Evolutionary conservation across 2,797 vertebrate genomes (phyloP).

Genomic region (Poeciliopsis paucimaculata): DNA sequence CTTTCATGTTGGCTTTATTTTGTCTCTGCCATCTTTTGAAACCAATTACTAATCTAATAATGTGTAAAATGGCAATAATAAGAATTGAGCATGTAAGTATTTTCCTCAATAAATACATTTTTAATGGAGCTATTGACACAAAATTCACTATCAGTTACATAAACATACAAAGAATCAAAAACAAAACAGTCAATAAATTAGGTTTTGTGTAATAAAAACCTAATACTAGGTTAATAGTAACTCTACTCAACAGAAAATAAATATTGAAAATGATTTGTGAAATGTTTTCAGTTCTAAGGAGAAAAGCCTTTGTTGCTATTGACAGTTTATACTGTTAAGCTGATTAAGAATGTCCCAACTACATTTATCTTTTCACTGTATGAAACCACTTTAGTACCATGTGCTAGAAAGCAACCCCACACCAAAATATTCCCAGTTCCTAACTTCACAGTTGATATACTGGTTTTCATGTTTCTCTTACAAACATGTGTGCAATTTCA

Average conservation of each 20-base stretch:
- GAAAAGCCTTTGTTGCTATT: not conserved
- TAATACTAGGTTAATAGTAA: too few relatives aligned
- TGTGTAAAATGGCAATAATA: not conserved
- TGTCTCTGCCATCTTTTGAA: slow-evolving; percentile 25
- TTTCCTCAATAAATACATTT: not conserved
- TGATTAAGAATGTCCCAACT: not conserved
- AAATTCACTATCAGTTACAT: not conserved
- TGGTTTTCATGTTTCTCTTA: not conserved
- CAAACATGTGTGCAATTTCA: not conserved
- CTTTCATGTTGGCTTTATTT: slow-evolving; percentile 36
- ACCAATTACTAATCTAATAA: slow-evolving; percentile 33
- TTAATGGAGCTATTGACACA: not conserved
- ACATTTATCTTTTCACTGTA: not conserved
- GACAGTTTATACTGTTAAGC: not conserved
- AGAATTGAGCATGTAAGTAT: not conserved
- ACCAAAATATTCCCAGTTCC: not conserved
- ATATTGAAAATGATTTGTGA: not conserved
- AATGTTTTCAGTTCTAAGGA: not conserved
- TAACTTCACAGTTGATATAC: not conserved
- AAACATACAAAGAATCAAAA: not conserved
- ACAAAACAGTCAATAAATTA: not conserved
- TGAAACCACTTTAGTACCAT: not conserved
- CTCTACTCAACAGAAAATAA: not conserved
- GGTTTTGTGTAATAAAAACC: not conserved
- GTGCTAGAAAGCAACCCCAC: not conserved